A percentile compares a stretch with the other conserved stretches of the same genome.
These are phyloP conservation scores for Lepidurus apus DNA, from an alignment of 1,140 invertebrate species.

Conservation along the genomic window DNA sequence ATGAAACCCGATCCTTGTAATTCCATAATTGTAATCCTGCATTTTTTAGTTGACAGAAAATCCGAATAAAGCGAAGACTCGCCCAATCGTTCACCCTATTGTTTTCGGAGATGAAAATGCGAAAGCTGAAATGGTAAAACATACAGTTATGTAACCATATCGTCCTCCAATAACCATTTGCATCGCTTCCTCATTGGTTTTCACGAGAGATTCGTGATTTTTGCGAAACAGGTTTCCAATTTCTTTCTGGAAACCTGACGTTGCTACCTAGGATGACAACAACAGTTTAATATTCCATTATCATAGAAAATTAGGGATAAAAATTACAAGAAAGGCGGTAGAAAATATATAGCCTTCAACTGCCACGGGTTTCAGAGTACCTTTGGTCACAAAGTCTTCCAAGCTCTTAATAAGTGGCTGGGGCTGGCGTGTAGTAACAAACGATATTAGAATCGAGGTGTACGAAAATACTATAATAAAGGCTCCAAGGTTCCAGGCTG, in stretches of 20 bases:
- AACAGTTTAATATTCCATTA: neutral
- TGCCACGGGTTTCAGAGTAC: neutral
- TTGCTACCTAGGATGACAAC: neutral
- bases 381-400: neutral
- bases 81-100: neutral
- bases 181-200: neutral
- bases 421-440: neutral
- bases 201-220: neutral
- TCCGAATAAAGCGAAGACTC: neutral
- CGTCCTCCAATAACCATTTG: neutral
- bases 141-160: constrained; percentile 6
- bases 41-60: neutral
- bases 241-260: neutral
- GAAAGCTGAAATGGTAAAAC: neutral
- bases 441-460: neutral
- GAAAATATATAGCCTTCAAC: neutral
- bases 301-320: neutral
- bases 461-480: neutral
- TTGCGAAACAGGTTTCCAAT: neutral
- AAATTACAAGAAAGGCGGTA: neutral
- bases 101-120: neutral
- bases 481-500: neutral
- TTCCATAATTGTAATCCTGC: neutral
- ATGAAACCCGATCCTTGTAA: neutral
- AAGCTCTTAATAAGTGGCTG: neutral